Base-by-base conservation (phyloP, 2,797 vertebrate species). In the Myotis findleyi region DNA sequence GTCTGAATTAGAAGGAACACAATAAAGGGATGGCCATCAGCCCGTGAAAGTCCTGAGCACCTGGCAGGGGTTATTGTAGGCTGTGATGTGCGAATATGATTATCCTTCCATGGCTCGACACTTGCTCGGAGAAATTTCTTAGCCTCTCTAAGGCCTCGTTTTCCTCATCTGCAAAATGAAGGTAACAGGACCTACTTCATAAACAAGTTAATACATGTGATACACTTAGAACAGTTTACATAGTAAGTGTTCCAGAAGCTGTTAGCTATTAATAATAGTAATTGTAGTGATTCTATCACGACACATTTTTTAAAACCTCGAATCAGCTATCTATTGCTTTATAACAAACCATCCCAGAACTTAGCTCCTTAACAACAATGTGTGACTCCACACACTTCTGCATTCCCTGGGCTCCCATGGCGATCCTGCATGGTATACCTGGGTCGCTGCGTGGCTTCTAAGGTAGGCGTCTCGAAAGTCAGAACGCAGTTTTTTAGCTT, bases 1-100 rank as follows among this genome's bases (percentile, higher is more conserved):
- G 64, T 83, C 73, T 81, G 33, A 89, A 95, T 95, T 88, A 96
- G 84, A 98, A 93, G 94, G 75, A 97, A 87, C 94, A 87, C 97
- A 95, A 21, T 95, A 95, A 97, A 97, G 87, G 95, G 89, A 82
- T 93, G 89, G 69, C 55, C 79, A 64, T 93, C 36, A 59, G 25
- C 81, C 36, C 91, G 16, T 13, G 59, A 17, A 93, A 73, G 64
- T 92, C 91, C 76, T 87, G 25, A 82, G 93, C 47, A 80, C 36
- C 80, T 92, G 41, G 49, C 55, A 51, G 77, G 66, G 17, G 21
- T 87, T 38, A 81, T 80, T 93, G 16, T 10, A 73, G 9, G 38
- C 38, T 69, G 17, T 51, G 38, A 17, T 59, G 17, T 71, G 89
- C 72, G 36, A 30, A 66, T 55, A 21, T 38, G 90, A 20, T 30